Conservation (phyloP, 1,140 invertebrate species). For the Drosophila melanogaster region Release_6_plus_ISO1_MT NC_004354.4:12256001-12256500, state of each 20-base stretch:
- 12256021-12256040: constrained; percentile 30
- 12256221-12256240: constrained; percentile 13
- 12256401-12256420: not conserved
- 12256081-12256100: constrained; percentile 31
- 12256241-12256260: not conserved
- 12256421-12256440: not conserved
- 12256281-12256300: constrained; percentile 5
- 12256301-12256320: constrained; percentile 27
- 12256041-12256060: constrained; percentile 29
- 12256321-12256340: constrained; percentile 63
- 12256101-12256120: constrained; percentile 67
- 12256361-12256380: constrained; percentile 81
- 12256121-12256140: not conserved
- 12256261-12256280: not conserved
- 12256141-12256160: constrained; percentile 5
- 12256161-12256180: constrained; percentile 70
- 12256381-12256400: constrained; percentile 69
- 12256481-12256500: constrained; percentile 38
- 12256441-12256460: too few relatives aligned
- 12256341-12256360: constrained; percentile 80
- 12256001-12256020: constrained; percentile 25
- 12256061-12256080: constrained; percentile 16
- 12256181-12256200: constrained; percentile 77
- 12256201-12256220: constrained; percentile 71
- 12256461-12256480: constrained; percentile 31